These are phyloP conservation scores for Helleia helle DNA, from an alignment of 2,888 invertebrate genomes.

Conservation along the genomic window DNA sequence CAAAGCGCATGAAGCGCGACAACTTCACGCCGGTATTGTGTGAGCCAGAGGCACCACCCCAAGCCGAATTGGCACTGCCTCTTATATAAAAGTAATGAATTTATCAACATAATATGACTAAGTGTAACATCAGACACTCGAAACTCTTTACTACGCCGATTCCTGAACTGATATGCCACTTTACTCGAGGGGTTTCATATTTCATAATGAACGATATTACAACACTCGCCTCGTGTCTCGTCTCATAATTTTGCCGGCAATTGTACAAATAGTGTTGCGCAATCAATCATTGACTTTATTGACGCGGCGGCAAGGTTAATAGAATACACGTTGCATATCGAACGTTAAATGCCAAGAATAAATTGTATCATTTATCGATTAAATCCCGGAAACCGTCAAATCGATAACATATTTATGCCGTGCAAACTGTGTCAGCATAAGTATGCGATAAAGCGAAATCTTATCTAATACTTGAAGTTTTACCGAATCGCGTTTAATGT, in stretches of 20 bases:
- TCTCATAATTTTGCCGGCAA: slow-evolving; percentile 25
- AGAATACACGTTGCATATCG: slow-evolving; percentile 36
- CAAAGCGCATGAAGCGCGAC: too few relatives aligned
- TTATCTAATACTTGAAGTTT: neutral
- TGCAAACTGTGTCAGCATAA: slow-evolving; percentile 6
- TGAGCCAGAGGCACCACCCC: too few relatives aligned
- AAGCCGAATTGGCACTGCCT: too few relatives aligned
- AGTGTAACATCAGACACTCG: neutral
- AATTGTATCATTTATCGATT: slow-evolving; percentile 13
- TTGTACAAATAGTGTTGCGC: slow-evolving; percentile 44
- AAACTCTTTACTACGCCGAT: neutral
- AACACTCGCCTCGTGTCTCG: neutral
- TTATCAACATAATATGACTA: too few relatives aligned
- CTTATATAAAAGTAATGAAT: too few relatives aligned
- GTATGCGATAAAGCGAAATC: neutral
- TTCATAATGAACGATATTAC: neutral
- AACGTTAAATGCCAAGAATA: slow-evolving; percentile 29
- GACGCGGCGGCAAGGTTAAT: slow-evolving; percentile 44
- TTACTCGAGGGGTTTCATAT: neutral
- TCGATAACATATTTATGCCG: slow-evolving; percentile 2
- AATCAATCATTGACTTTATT: slow-evolving; percentile 37
- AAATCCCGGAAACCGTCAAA: neutral
- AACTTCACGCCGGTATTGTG: too few relatives aligned
- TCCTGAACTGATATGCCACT: neutral
- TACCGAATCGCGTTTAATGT: slow-evolving; percentile 1